Evolutionary conservation across 1,140 invertebrate species (phyloP).

Genomic region (Trachelipus rathkii): DNA sequence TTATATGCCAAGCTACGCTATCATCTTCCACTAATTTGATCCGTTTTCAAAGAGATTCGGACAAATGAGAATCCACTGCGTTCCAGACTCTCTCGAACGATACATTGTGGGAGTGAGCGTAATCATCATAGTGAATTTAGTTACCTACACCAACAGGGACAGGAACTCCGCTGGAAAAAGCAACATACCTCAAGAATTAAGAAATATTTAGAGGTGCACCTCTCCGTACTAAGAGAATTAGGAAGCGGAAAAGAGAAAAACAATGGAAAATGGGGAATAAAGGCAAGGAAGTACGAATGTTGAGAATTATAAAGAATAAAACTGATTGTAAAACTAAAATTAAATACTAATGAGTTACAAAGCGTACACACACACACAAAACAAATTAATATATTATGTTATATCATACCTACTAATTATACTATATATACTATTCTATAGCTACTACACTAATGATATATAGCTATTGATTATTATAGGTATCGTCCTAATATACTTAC

Average conservation of each 20-base stretch:
- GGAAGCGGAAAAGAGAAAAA: neutral
- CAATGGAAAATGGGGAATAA: neutral
- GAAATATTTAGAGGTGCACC: slow-evolving; percentile 7
- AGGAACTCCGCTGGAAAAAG: neutral
- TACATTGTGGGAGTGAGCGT: neutral
- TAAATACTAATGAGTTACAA: neutral
- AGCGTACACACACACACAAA: too few relatives aligned
- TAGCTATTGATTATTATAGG: too few relatives aligned
- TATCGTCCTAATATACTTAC: too few relatives aligned
- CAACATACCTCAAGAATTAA: slow-evolving; percentile 7
- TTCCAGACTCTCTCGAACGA: neutral
- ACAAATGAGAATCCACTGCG: neutral
- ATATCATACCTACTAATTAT: too few relatives aligned
- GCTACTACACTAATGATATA: too few relatives aligned
- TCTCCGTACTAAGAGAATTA: slow-evolving; percentile 6
- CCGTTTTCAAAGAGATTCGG: neutral
- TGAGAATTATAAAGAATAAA: neutral
- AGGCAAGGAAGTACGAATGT: neutral
- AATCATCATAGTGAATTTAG: slow-evolving; percentile 4
- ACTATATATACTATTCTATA: too few relatives aligned
- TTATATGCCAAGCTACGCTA: slow-evolving; percentile 9
- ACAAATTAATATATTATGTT: too few relatives aligned
- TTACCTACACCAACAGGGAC: neutral
- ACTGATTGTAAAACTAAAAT: neutral
- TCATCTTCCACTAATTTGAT: neutral